These are phyloP conservation scores for Ciconia nigra DNA, from an alignment of 2,797 vertebrate species.

Conservation along the genomic window DNA sequence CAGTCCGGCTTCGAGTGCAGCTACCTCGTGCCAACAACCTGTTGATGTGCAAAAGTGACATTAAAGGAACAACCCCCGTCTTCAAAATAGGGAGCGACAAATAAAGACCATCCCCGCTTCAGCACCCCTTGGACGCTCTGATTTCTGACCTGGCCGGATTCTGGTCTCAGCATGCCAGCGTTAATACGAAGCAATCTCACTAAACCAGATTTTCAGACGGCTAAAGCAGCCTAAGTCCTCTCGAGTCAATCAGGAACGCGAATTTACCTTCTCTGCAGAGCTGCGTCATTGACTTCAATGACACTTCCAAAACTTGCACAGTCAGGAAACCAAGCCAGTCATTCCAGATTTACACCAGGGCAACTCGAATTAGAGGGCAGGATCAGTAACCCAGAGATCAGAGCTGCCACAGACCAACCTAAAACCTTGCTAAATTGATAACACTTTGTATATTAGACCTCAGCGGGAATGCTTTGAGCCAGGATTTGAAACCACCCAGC, in stretches of 20 bases:
- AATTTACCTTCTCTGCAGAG: neutral
- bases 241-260: rapidly evolving
- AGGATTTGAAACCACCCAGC: neutral
- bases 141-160: neutral
- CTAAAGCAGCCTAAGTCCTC: neutral
- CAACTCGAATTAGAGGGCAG: neutral
- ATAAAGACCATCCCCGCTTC: neutral
- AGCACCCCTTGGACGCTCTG: neutral
- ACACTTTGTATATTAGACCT: neutral
- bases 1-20: neutral
- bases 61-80: neutral
- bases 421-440: neutral
- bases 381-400: neutral
- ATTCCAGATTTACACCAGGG: neutral
- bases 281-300: neutral
- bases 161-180: neutral
- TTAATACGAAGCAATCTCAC: neutral
- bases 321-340: neutral
- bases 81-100: neutral
- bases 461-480: neutral
- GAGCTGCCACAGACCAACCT: neutral
- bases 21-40: neutral
- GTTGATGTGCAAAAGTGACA: neutral
- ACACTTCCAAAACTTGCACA: neutral
- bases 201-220: neutral